Base-by-base conservation (phyloP, 1,140 invertebrate species). In the Stegodyphus dumicola region DNA sequence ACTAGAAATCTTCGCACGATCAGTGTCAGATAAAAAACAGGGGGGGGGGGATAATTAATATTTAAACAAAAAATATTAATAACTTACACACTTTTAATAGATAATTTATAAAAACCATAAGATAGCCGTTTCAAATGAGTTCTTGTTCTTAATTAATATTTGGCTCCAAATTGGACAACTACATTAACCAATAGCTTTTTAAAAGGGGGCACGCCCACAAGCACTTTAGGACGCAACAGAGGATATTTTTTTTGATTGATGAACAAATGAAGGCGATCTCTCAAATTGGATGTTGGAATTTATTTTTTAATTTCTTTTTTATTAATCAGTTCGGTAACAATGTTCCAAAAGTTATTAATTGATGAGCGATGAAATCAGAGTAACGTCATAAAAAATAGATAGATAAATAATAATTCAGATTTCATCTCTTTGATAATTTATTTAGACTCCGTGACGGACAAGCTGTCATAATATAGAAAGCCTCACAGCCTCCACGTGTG, bases 81-180 rank as follows among this genome's bases (percentile, higher is more conserved):
- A 15, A 15, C 56, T 15, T 10, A 15, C 56, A 60, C 7, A 15
- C 17, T 67, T 67, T 67, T 67, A 67, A 67, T 67, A 67, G 17
- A 67, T 18, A 67, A 67, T 67, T 67, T 67, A 67, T 67, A 67
- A 17, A 18, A 67, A 67, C 9, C 15, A 7, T 67, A 15, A 71
- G 69, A 71, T 71, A 71, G n/a, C 33, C 9, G 33, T 10, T 3
- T 51, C 51, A 71, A 71, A 71, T 71, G 69, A 71, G 69, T 71
- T 71, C 18, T 17, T 17, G 18, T 10, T 69, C 69, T 71, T 71
- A 71, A 71, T 71, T 71, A 71, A 71, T 71, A 71, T 71, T 51
- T 49, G 49, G 10, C 33, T 17, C 11, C 49, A 71, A 71, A 71
- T 11, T 51, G 69, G 17, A 69, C 69, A 51, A 13, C 69, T 51